phyloP scores from a whole-genome alignment of 2,797 vertebrate species.

The Artibeus jamaicensis region DNA sequence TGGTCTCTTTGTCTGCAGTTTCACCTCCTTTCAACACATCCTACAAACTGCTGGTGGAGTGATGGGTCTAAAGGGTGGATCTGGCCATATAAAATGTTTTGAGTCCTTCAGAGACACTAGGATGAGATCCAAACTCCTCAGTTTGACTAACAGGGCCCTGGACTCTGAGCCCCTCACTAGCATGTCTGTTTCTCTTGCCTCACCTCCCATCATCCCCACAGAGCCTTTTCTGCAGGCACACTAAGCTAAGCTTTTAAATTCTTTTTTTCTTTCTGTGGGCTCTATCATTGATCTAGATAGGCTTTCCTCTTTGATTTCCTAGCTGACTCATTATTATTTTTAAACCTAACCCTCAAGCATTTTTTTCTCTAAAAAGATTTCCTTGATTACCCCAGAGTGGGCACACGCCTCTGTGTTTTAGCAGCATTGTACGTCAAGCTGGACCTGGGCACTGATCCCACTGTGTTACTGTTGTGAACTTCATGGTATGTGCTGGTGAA shows the following conservation, averaged over 20 bases:
- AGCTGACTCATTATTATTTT: not conserved
- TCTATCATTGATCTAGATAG: not conserved
- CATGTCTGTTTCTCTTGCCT: not conserved
- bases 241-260: not conserved
- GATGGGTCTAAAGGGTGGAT: not conserved
- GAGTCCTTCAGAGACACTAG: not conserved
- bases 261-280: not conserved
- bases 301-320: not conserved
- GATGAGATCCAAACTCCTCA: not conserved
- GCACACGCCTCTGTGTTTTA: not conserved
- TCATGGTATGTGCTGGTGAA: not conserved
- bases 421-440: not conserved
- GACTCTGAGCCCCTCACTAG: not conserved
- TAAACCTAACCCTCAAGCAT: not conserved
- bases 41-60: not conserved
- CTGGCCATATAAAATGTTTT: not conserved
- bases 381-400: not conserved
- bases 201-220: not conserved
- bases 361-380: not conserved
- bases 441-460: not conserved
- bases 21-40: not conserved
- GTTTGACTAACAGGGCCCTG: not conserved
- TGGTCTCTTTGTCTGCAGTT: not conserved
- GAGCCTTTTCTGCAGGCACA: not conserved
- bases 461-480: not conserved